A percentile compares a stretch with the other conserved stretches of the same genome.
phyloP scores from a whole-genome alignment of 2,888 invertebrate genomes.

The Nemotelus nigrinus region DNA sequence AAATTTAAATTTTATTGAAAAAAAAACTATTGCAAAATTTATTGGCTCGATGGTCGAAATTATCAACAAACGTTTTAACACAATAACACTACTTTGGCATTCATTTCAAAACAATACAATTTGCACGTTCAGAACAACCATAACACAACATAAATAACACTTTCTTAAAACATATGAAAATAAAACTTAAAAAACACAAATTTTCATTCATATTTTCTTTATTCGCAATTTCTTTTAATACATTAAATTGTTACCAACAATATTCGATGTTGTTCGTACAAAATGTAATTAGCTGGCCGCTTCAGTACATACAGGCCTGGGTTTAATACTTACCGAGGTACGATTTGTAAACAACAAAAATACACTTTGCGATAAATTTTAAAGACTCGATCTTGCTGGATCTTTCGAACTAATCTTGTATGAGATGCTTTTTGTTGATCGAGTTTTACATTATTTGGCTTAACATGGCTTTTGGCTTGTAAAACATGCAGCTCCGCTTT shows the following conservation, averaged over 20 bases:
- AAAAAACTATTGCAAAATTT: constrained; percentile 22
- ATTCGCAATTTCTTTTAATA: constrained; percentile 9
- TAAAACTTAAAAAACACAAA: not conserved
- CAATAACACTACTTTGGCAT: constrained; percentile 18
- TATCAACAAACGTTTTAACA: constrained; percentile 25
- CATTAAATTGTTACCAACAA: constrained; percentile 14
- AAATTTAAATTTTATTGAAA: not conserved
- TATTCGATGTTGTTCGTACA: constrained; percentile 34
- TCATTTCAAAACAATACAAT: not conserved
- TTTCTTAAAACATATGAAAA: too few species aligned
- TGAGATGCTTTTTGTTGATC: too few species aligned
- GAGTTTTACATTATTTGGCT: too few species aligned
- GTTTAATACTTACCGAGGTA: constrained; percentile 46
- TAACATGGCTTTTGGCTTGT: too few species aligned
- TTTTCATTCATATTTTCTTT: constrained; percentile 16
- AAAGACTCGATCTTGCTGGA: not conserved
- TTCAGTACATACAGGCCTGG: constrained; percentile 51
- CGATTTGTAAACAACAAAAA: constrained; percentile 22
- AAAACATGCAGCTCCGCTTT: too few species aligned
- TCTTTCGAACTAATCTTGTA: too few species aligned
- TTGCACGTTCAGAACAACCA: too few species aligned
- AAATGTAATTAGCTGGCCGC: constrained; percentile 45
- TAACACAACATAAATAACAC: too few species aligned
- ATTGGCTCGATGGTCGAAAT: constrained; percentile 36
- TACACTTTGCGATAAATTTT: not conserved